Evolutionary conservation across 64 coral and sea anemone species (phyloP).

Genomic region (Exaiptasia diaphana): DNA sequence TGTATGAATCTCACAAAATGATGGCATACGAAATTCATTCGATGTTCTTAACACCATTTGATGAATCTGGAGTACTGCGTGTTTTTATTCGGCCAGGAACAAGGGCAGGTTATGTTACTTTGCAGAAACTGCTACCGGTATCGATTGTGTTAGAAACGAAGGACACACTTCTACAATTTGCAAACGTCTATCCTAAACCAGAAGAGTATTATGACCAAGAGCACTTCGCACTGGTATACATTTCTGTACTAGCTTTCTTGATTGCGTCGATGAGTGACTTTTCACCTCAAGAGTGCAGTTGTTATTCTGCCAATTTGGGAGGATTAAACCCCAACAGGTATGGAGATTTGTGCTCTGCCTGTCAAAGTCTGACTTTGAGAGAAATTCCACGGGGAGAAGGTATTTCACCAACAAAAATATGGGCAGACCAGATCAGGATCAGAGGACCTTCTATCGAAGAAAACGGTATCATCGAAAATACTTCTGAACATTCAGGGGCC

Average conservation of each 20-base stretch:
- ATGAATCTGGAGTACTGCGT: conserved; percentile 4
- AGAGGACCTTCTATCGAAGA: conserved; percentile 10
- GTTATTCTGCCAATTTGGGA: neutral
- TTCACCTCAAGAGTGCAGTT: neutral
- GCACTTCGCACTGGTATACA: neutral
- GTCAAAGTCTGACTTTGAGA: neutral
- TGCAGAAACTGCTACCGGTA: conserved; percentile 1
- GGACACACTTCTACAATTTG: neutral
- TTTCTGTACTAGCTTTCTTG: conserved; percentile 1
- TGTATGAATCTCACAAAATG: no score
- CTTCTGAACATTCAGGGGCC: neutral
- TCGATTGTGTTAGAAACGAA: neutral
- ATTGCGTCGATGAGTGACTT: neutral
- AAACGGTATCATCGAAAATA: conserved; percentile 1
- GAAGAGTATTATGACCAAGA: neutral
- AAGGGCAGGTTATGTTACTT: conserved; percentile 28
- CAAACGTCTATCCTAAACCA: neutral
- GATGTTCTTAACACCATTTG: neutral
- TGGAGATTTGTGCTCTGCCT: neutral
- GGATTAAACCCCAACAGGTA: neutral
- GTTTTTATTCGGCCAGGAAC: conserved; percentile 19
- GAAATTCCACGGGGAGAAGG: neutral
- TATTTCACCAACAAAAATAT: neutral
- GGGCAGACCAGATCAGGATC: neutral
- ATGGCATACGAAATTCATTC: no score